Evolutionary conservation across 1,140 invertebrate species (phyloP), one percentile per base, ranked within the genome.

Genomic region (Drosophila takahashii): DNA sequence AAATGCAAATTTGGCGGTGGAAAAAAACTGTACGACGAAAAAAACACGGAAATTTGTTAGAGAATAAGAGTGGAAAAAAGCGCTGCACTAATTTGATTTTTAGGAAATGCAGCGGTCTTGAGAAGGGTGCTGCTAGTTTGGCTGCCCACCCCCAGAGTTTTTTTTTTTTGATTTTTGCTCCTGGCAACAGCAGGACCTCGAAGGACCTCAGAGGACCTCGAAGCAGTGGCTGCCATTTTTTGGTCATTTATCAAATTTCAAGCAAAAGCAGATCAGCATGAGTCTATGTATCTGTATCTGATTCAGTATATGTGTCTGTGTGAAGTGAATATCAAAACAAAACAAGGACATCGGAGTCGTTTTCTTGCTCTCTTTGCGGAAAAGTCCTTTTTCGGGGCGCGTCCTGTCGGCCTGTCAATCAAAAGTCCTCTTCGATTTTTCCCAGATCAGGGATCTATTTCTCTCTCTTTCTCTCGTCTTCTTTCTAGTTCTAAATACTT

Each of bases 201-300:
- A 50, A 50, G 42, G 64, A 76, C 44, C 64, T 66, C 29, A 58
- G 37, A 34, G 27, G n/a, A 42, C 16, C 47, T 32, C 29, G 15
- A 1, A 65, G 67, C 50, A 10, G 42, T 52, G n/a, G 42, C 51
- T 51, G 76, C 47, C 44, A 61, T 76, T 87, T 81, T 83, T 87
- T 81, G 61, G 76, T 89, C 79, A 87, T 87, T 87, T 87, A 89
- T 87, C 84, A 87, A 89, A 87, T 87, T 87, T 81, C 84, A 79
- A 79, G 48, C 79, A 47, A 77, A 76, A 83, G 83, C 81, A 87
- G 81, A 86, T 85, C 54, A 37, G 11, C 36, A 10, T 37, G 36
- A 9, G 15, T 18, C 2, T 18, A 3, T 16, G 41, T 42, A 8
- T 42, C 29, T 32, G 29, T 32, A 0, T 9, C 29, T 48, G 54